Conservation (phyloP, 2,888 invertebrate genomes). For the Athalia rosae region DNA sequence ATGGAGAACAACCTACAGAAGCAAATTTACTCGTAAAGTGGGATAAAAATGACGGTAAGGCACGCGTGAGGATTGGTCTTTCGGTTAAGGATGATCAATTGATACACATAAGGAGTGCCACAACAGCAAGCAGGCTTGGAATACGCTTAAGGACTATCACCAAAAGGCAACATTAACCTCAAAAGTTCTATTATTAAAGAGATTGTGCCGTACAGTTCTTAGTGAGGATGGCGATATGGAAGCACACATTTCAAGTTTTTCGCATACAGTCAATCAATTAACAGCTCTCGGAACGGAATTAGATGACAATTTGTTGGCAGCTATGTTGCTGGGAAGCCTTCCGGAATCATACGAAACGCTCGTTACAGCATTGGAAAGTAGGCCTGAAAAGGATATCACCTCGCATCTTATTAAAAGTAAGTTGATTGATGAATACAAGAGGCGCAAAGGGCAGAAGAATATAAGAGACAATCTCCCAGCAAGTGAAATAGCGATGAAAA, state of each 20-base stretch:
- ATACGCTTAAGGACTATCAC: conserved; percentile 42
- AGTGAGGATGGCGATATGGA: conserved; percentile 31
- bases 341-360: conserved; percentile 43
- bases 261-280: not conserved
- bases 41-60: conserved; percentile 41
- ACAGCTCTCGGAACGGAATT: too few species aligned
- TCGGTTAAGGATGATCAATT: conserved; percentile 45
- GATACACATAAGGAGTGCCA: conserved; percentile 31
- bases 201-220: conserved; percentile 32
- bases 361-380: too few species aligned
- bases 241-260: conserved; percentile 36
- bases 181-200: conserved; percentile 34
- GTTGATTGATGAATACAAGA: too few species aligned
- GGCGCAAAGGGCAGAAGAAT: too few species aligned
- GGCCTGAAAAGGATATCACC: too few species aligned
- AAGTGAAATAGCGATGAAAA: too few species aligned
- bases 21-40: too few species aligned
- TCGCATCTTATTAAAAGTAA: too few species aligned
- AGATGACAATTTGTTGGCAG: too few species aligned
- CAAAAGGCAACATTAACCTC: conserved; percentile 41
- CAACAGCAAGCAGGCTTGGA: conserved; percentile 43
- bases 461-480: too few species aligned
- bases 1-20: too few species aligned
- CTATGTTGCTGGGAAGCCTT: conserved; percentile 43
- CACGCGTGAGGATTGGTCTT: conserved; percentile 40